Base-by-base conservation (phyloP, 2,888 invertebrate species). In the Drosophila paramelanica region DNA sequence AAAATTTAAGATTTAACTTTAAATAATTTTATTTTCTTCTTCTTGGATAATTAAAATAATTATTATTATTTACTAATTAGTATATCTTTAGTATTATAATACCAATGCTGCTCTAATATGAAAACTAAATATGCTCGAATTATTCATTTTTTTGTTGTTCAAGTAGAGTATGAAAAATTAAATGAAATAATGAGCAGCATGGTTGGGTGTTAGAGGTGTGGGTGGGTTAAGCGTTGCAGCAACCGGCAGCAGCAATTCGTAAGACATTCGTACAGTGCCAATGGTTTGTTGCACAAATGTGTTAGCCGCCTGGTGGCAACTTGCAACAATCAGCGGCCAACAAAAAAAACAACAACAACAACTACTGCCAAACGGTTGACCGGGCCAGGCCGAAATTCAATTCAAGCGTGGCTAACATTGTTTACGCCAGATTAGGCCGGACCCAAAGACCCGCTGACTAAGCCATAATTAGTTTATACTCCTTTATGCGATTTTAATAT, bases 351-450 rank as follows among this genome's bases (percentile, higher is more conserved):
- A 31, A 10, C 31, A 31, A 10, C 23, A 85, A 84, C 73, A 31
- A 31, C 31, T 8, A 8, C 82, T 60, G 66, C 68, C 71, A 42
- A 68, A 51, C 41, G 25, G 43, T 50, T 52, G 58, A 50, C 23
- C 52, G 33, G 64, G 42, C 49, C 51, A 23, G 58, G 55, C 74
- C 57, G 7, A 82, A 89, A 83, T 83, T 83, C 72, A 83, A 83
- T 83, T 83, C 81, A 74, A 83, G 73, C 79, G 75, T 84, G 81
- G 69, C 89, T 66, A 84, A 80, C 75, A 83, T 87, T 89, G 89
- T 86, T 87, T 86, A 67, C 69, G 68, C 68, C 65, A 51, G 64
- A 58, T 65, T 72, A 33, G 33, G 33, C 71, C 25, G 27, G 27
- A 25, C 36, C 58, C 31, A 31, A 49, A 49, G 45, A 36, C 53